Base-by-base conservation (phyloP, 92 coral and sea anemone genomes). In the Heteractis magnifica region DNA sequence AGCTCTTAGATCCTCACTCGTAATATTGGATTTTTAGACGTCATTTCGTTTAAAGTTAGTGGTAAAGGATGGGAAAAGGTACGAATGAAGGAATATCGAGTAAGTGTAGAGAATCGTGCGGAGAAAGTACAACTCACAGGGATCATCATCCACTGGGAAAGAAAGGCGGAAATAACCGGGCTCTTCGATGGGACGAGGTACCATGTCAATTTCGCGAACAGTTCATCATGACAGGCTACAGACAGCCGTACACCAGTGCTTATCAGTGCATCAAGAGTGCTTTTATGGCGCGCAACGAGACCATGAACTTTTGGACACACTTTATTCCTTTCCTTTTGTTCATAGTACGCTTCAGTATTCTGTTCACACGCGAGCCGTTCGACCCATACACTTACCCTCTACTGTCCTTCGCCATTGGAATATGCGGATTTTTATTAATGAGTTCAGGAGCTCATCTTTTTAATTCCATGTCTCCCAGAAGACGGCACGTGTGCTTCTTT, bases 381-480 rank as follows among this genome's bases (percentile, higher is more conserved):
- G 99, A 94, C 75, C 88, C 92, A 3, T 97, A 90, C 65, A 86
- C 74, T 2, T 97, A 90, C 60, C 99, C 99, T 6, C 78, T 97
- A 65, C 62, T 97, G 50, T 94, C 97, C 52, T 94, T 94, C 72
- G 97, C 99, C 5, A 51, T 94, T 41, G 95, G 99, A 56, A 94
- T 94, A 58, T 97, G 99, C 75, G 98, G 98, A 4, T 97, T 97
- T 78, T 83, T 93, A 23, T 80, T 93, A 73, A 97, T 97, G 99
- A 97, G 99, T 81, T 92, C 94, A 1, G 98, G 99, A 10, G 98
- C 99, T 13, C 99, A 97, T 82, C 95, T 92, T 68, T 97, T 97
- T 72, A 97, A 97, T 53, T 97, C 94, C 49, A 97, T 97, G 99
- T 97, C 99, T 62, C 99, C 99, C 0, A 80, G 99, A 76, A 88